Conservation (phyloP, 2,113 vertebrate species). For the Mesocricetus auratus region DNA sequence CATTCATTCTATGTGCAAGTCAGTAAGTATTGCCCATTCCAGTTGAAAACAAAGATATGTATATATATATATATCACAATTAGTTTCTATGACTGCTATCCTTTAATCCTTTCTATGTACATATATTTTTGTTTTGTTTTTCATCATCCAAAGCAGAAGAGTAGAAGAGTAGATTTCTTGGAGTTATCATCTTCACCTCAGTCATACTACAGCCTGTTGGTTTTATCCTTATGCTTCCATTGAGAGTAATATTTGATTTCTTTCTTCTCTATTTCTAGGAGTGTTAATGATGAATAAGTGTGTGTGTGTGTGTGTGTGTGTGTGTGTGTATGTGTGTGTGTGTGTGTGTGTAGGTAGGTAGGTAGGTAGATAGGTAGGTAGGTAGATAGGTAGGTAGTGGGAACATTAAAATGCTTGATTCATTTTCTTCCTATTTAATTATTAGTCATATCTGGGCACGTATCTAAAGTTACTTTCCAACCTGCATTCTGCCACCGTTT, state of each 20-base stretch:
- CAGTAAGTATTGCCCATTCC: not conserved
- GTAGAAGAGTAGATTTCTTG: not conserved
- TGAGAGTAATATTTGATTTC: not conserved
- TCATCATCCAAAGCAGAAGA: not conserved
- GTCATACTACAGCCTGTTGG: not conserved
- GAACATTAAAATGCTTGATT: not conserved
- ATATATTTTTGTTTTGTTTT: not conserved
- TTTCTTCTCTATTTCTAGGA: not conserved
- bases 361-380: not conserved
- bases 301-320: not conserved
- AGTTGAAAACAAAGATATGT: not conserved
- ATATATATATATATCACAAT: not conserved
- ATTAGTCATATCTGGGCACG: not conserved
- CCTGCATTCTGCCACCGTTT: not conserved
- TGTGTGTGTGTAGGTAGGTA: not conserved
- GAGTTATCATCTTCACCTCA: not conserved
- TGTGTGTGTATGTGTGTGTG: not conserved
- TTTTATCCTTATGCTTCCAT: not conserved
- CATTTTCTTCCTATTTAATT: constrained; percentile 6
- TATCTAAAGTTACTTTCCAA: not conserved
- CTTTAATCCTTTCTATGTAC: not conserved
- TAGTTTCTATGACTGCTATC: not conserved
- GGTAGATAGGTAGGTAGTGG: not conserved
- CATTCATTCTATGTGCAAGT: not conserved
- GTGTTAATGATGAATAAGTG: not conserved